Evolutionary conservation across 2,113 vertebrate genomes (phyloP), one percentile per base, ranked within the genome.

Genomic region (Myotis yumanensis): DNA sequence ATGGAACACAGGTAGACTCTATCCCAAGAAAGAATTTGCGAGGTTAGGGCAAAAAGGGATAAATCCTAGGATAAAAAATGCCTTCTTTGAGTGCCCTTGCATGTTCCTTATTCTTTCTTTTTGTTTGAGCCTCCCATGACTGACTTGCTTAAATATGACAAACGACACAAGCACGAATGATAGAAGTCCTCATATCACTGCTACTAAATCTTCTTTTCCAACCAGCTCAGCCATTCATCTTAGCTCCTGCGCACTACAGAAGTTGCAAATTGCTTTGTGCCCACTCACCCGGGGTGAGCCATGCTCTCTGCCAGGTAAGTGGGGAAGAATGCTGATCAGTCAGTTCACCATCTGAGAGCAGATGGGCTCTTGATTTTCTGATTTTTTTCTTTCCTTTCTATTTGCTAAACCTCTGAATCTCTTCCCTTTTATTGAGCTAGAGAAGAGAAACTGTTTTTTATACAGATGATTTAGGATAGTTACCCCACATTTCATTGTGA

Each of bases 251-350:
- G 54, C 72, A 48, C 5, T 28, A 54, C 93, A 96, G 80, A 95
- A 92, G 72, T 71, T 80, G 95, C 59, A 95, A 97, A 97, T 92
- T 97, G 90, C 88, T 96, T 95, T 94, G 87, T 72, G 88, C 91
- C 90, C 84, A 95, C 92, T 97, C 82, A 90, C 87, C 86, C 91
- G 86, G 90, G 43, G 69, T 91, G 84, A 96, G 81, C 86, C 87
- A 75, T 2, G 43, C 66, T 68, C 48, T 96, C 59, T 90, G 84
- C 90, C 68, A 91, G 76, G 80, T 95, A 66, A 90, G 40, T 46
- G 35, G 10, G 37, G 18, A 90, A 82, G 91, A 93, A 76, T 54
- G 54, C 68, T 73, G 73, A 94, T 79, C 35, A 62, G 46, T 68
- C 23, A 59, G 69, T 84, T 82, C 90, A 23, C 75, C 5, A 14